Evolutionary conservation across 2,113 vertebrate species (phyloP).

Genomic region (Semicossyphus pulcher): DNA sequence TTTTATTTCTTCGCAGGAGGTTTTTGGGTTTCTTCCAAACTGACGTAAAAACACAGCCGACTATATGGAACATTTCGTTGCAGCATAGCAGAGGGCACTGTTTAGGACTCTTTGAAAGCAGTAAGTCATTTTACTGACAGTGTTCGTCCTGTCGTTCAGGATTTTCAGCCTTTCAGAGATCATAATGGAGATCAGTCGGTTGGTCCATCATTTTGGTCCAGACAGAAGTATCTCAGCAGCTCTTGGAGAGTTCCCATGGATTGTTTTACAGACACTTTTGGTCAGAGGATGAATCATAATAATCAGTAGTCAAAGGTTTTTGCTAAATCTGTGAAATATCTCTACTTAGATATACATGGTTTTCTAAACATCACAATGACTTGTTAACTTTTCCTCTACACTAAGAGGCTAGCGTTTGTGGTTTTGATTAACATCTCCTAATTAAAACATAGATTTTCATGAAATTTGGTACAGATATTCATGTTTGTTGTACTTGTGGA

Average conservation of each 20-base stretch:
- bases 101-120: background rate
- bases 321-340: background rate
- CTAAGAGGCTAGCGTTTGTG: too few relatives aligned
- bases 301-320: background rate
- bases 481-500: too few relatives aligned
- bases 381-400: too few relatives aligned
- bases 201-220: background rate
- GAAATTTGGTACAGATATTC: too few relatives aligned
- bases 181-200: background rate
- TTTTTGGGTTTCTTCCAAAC: background rate
- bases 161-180: background rate
- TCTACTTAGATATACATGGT: too few relatives aligned
- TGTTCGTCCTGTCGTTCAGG: background rate
- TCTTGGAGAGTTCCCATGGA: too few relatives aligned
- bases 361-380: too few relatives aligned
- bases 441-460: too few relatives aligned
- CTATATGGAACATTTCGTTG: background rate
- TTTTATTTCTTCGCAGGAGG: constrained; percentile 23
- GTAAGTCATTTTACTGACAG: background rate
- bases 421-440: too few relatives aligned
- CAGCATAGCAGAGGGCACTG: background rate
- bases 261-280: background rate
- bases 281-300: background rate
- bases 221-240: background rate
- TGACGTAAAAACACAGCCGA: background rate